These are phyloP conservation scores for Sarcoramphus papa DNA, from an alignment of 2,797 vertebrate genomes.

Conservation along the genomic window DNA sequence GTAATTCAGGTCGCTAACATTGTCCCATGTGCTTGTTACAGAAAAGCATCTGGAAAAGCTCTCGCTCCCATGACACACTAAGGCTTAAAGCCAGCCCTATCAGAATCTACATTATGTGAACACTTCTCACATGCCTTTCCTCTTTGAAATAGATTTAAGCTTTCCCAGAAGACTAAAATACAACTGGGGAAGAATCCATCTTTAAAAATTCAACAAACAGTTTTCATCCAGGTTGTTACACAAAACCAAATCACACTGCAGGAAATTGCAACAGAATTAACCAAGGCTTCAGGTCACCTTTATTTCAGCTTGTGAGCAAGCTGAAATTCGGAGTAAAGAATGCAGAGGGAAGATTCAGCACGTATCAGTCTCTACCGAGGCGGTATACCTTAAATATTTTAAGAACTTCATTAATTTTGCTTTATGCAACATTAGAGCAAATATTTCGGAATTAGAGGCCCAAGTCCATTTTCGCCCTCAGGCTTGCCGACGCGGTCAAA, in stretches of 20 bases:
- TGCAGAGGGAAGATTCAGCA: background rate
- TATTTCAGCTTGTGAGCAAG: background rate
- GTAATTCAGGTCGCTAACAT: background rate
- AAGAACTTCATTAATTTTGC: background rate
- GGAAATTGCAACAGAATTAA: background rate
- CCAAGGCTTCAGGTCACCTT: background rate
- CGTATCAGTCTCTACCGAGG: background rate
- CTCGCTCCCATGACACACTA: background rate
- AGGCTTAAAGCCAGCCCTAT: background rate
- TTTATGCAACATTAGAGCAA: background rate
- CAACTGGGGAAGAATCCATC: background rate
- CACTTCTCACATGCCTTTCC: background rate
- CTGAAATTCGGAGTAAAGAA: background rate
- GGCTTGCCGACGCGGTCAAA: background rate
- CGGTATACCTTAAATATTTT: background rate
- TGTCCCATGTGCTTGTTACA: background rate
- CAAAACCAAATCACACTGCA: background rate
- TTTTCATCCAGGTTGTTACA: background rate
- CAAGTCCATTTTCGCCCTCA: background rate
- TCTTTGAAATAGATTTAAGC: background rate
- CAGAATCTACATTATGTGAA: background rate
- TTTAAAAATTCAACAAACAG: background rate
- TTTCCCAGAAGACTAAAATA: background rate
- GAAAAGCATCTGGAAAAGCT: background rate
- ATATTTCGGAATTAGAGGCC: background rate